Base-by-base conservation (phyloP, 2,888 invertebrate genomes). In the Agrotis exclamationis region DNA sequence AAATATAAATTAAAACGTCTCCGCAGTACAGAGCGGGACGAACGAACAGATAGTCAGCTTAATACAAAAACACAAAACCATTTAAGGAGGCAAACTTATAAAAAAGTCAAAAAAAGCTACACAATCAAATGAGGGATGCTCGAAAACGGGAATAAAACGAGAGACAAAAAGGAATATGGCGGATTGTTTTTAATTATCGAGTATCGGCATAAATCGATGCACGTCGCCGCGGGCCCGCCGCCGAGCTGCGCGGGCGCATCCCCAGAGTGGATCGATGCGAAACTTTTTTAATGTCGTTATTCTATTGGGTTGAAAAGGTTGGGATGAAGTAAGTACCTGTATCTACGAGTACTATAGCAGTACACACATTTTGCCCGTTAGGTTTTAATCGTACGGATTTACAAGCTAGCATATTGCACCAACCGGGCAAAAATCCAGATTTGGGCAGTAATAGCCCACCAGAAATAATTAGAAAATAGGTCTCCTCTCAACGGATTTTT, bases 151-250 rank as follows among this genome's bases (percentile, higher is more conserved):
- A 90, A 93, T 93, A 95, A 95, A 95, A 94, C 86, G 89, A 92
- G 90, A 89, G 89, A 94, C 93, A 95, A 95, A 95, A 96, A 95
- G 90, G 93, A 94, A 93, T 92, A 95, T 95, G 96, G 96, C 95
- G 96, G 95, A 96, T 96, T 96, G 96, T 96, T 96, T 96, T 96
- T 96, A 96, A 96, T 96, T 96, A 96, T 95, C 95, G 94, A 96
- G 95, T 96, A 96, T 96, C 95, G 95, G 93, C 95, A 96, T 96
- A 96, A 96, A 96, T 96, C 96, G 95, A 95, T 92, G 93, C 89
- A 88, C 92, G 95, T 95, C 95, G 95, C 95, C 94, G 94, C 92
- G 92, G 93, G 96, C 94, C 91, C 91, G 91, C 90, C 92, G 88
- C 76, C 72, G 87, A 73, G 89, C 83, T 75, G 88, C 89, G 89